Base-by-base conservation (phyloP, 1,140 invertebrate species). In the Aphaenogaster rudis region DNA sequence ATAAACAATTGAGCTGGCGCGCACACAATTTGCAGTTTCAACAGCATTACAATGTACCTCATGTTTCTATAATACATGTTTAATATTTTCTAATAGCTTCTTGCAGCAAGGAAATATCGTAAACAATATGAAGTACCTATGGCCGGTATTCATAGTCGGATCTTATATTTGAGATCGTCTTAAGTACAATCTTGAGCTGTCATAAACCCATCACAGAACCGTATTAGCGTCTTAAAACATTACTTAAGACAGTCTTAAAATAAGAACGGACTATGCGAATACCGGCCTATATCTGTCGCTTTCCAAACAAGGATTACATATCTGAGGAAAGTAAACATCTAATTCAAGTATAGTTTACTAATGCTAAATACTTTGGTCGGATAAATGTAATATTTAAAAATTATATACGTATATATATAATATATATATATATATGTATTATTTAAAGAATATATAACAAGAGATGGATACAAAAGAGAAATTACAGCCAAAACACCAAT, bases 1-100 rank as follows among this genome's bases (percentile, higher is more conserved):
- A 84, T 76, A 84, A 84, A 84, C 80, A 74, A 84, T 84, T 84
- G 39, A 82, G 42, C 54, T 76, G 57, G 57, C 28, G 28, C 69
- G 42, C 54, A 61, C 33, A 50, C 63, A 82, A 82, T 45, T 74
- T 80, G 77, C 33, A 67, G 21, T 66, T 82, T 82, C 39, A 84
- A 81, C 79, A 81, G 57, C 42, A 63, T 84, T 61, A 84, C 28
- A 33, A 39, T 82, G 42, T 78, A 82, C 50, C 80, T 61, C 54
- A 9, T 82, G 17, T 76, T 17, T 61, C 54, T 76, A 76, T 82
- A 48, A 72, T 82, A 72, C 42, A 48, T 8, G 13, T 61, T 74
- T 50, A 74, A 74, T 84, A 84, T n/a, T 74, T 76, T 72, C 67
- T 82, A 82, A 59, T 81, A 71, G 28, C 17, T 69, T 82, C 42